A percentile compares a stretch with the other conserved stretches of the same genome.
phyloP scores from a whole-genome alignment of 92 coral and sea anemone genomes.

The Actinernus sp. region DNA sequence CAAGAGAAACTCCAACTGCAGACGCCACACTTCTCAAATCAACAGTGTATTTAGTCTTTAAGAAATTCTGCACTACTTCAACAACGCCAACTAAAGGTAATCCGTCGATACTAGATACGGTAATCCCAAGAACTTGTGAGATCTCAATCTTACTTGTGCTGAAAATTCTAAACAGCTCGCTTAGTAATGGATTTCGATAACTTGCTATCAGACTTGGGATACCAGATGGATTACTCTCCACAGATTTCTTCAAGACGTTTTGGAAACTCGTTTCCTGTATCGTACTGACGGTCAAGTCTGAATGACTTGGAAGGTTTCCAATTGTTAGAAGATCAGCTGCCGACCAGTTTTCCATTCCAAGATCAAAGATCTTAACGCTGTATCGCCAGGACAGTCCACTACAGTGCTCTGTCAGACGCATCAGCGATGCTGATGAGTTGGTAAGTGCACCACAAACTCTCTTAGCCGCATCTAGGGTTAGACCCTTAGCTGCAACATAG shows the following conservation, averaged over 20 bases:
- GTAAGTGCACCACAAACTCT: slow-evolving; percentile 22
- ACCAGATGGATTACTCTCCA: background rate
- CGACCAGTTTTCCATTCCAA: slow-evolving; percentile 58
- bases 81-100: slow-evolving; percentile 1
- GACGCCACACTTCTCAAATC: background rate
- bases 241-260: slow-evolving; percentile 21
- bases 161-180: slow-evolving; percentile 29
- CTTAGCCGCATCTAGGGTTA: slow-evolving; percentile 18
- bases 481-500: slow-evolving; percentile 38
- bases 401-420: slow-evolving; percentile 54
- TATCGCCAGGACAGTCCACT: slow-evolving; percentile 69
- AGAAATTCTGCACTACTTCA: slow-evolving; percentile 4
- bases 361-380: slow-evolving; percentile 49
- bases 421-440: slow-evolving; percentile 45
- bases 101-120: slow-evolving; percentile 1
- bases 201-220: background rate
- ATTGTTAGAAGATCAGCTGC: slow-evolving; percentile 33
- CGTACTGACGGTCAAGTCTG: slow-evolving; percentile 20
- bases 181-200: slow-evolving; percentile 8
- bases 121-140: slow-evolving; percentile 8
- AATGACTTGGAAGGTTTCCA: slow-evolving; percentile 8
- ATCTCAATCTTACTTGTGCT: slow-evolving; percentile 58
- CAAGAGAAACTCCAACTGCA: slow-evolving; percentile 22
- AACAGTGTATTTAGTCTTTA: slow-evolving; percentile 18
- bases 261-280: slow-evolving; percentile 28